Evolutionary conservation across 2,113 vertebrate genomes (phyloP).

Genomic region (Nettapus auritus): DNA sequence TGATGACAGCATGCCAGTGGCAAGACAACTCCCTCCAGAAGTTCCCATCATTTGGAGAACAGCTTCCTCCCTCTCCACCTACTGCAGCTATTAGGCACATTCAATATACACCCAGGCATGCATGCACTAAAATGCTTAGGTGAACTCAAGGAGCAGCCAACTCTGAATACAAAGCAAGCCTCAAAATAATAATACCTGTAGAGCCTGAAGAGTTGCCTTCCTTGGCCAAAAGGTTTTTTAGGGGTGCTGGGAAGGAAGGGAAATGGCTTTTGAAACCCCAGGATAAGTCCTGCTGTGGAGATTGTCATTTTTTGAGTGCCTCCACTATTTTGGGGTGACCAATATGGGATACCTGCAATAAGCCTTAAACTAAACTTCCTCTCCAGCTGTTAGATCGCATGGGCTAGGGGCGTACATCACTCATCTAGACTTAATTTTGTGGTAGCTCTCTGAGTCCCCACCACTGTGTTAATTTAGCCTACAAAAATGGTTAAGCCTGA

Average conservation of each 20-base stretch:
- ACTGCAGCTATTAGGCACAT: slow-evolving; percentile 43
- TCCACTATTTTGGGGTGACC: not conserved
- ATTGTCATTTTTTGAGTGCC: not conserved
- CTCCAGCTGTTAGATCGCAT: not conserved
- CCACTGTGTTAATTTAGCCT: not conserved
- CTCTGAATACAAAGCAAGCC: slow-evolving; percentile 27
- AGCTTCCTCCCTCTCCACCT: slow-evolving; percentile 66
- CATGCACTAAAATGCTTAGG: slow-evolving; percentile 13
- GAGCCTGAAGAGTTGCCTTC: slow-evolving; percentile 62
- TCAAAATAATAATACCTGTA: slow-evolving; percentile 10
- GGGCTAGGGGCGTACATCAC: not conserved
- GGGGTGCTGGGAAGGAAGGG: slow-evolving; percentile 2
- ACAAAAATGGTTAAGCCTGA: slow-evolving; percentile 2
- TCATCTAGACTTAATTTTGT: not conserved
- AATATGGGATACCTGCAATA: not conserved
- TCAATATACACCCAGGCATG: slow-evolving; percentile 31
- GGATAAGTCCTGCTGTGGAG: not conserved
- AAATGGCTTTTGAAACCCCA: slow-evolving; percentile 5
- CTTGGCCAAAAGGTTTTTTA: slow-evolving; percentile 51
- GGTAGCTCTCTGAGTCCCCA: not conserved
- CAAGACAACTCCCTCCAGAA: slow-evolving; percentile 65
- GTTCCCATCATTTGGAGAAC: slow-evolving; percentile 60
- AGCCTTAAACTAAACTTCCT: not conserved
- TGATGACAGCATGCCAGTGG: slow-evolving; percentile 41
- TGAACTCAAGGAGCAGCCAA: slow-evolving; percentile 48